Percentiles rank a stretch among this genome's conserved stretches.
phyloP scores from a whole-genome alignment of 1,140 invertebrate species.

The Pogonomyrmex californicus region DNA sequence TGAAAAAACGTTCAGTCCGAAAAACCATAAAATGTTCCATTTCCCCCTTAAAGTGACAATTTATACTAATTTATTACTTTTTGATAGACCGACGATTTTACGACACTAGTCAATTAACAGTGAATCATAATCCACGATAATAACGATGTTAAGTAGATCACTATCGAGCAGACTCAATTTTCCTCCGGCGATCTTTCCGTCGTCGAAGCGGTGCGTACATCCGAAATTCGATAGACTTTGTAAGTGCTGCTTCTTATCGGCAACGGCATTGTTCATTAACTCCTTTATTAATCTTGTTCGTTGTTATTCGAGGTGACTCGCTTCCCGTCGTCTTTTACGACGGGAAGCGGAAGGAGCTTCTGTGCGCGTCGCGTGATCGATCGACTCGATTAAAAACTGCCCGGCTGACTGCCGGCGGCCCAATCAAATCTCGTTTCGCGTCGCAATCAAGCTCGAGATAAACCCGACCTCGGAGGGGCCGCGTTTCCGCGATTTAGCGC shows the following conservation, averaged over 20 bases:
- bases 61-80: not conserved
- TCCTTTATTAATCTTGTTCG: constrained; percentile 45
- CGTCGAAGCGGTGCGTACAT: not conserved
- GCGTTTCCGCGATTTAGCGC: constrained; percentile 47
- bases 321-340: constrained; percentile 44
- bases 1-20: not conserved
- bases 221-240: constrained; percentile 37
- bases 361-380: constrained; percentile 56
- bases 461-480: constrained; percentile 43
- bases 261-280: constrained; percentile 44
- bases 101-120: not conserved
- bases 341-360: constrained; percentile 58
- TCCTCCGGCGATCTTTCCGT: not conserved
- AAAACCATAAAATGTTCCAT: not conserved
- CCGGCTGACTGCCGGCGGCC: constrained; percentile 45
- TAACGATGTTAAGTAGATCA: not conserved
- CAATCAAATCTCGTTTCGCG: constrained; percentile 43
- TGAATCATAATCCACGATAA: not conserved
- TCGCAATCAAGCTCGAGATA: constrained; percentile 58
- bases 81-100: not conserved
- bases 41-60: no score
- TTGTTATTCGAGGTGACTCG: constrained; percentile 9
- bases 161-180: not conserved
- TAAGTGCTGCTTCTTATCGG: constrained; percentile 19
- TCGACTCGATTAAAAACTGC: constrained; percentile 70